A percentile compares a stretch with the other conserved stretches of the same genome.
These are phyloP conservation scores for Acyrthosiphon pisum DNA, from an alignment of 1,140 invertebrate genomes.

Conservation along the genomic window DNA sequence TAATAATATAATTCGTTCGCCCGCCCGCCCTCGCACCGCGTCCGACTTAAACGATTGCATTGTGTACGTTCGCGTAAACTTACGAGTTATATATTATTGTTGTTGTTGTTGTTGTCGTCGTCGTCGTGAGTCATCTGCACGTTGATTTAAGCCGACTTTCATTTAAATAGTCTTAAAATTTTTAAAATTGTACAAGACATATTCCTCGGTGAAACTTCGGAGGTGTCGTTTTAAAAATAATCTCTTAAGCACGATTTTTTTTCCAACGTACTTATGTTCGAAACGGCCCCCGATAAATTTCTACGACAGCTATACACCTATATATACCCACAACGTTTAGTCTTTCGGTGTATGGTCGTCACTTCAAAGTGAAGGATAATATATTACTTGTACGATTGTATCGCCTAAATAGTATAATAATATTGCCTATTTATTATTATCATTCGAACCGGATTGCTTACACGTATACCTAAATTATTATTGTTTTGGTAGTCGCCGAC, in stretches of 20 bases:
- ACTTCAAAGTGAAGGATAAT: neutral
- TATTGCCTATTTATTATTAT: neutral
- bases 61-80: neutral
- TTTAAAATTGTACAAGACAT: neutral
- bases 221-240: neutral
- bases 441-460: neutral
- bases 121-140: neutral
- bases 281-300: neutral
- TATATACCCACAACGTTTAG: neutral
- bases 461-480: neutral
- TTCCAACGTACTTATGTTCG: no score
- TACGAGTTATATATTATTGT: neutral
- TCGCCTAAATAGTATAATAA: neutral
- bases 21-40: neutral
- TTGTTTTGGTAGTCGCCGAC: neutral
- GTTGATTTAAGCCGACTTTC: neutral
- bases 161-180: neutral
- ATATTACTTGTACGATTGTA: neutral
- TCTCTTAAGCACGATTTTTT: neutral
- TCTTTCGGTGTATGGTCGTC: neutral
- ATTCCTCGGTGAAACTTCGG: neutral
- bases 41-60: constrained; percentile 34
- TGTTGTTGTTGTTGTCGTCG: neutral
- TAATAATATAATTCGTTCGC: constrained; percentile 25
- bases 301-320: no score